Percentiles rank a stretch among this genome's conserved stretches.
These are phyloP conservation scores for Eublepharis macularius DNA, from an alignment of 2,113 vertebrate species.

Conservation along the genomic window DNA sequence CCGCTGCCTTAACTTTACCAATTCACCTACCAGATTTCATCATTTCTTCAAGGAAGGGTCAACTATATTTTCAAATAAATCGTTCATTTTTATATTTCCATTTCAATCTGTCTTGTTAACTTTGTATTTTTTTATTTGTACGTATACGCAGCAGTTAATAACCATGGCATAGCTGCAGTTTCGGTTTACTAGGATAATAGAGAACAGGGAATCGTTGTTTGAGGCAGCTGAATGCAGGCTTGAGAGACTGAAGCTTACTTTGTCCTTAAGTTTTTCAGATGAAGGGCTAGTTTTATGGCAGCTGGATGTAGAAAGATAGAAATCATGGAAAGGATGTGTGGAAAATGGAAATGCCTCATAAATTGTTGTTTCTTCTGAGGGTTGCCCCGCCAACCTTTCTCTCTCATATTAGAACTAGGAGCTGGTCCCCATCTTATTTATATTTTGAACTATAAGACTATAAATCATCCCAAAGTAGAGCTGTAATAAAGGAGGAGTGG, in stretches of 20 bases:
- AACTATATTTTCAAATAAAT: conserved; percentile 50
- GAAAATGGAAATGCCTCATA: conserved; percentile 57
- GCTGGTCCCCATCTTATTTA: conserved; percentile 60
- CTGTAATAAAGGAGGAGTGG: conserved; percentile 57
- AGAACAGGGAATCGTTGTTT: not conserved
- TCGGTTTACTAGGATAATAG: conserved; percentile 31
- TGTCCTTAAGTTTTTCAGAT: conserved; percentile 39
- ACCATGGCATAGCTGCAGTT: conserved; percentile 14
- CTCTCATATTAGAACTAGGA: conserved; percentile 37
- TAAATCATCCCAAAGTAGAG: conserved; percentile 70
- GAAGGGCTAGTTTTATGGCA: conserved; percentile 55
- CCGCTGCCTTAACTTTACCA: not conserved
- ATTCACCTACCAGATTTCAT: conserved; percentile 22
- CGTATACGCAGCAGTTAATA: conserved; percentile 52
- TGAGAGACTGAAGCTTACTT: conserved; percentile 29
- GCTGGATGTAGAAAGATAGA: conserved; percentile 18
- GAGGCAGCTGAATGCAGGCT: not conserved
- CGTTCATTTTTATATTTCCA: conserved; percentile 31
- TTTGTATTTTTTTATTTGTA: conserved; percentile 49
- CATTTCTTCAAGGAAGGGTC: not conserved
- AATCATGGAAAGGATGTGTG: conserved; percentile 52
- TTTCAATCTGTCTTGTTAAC: conserved; percentile 27
- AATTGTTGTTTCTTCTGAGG: conserved; percentile 49
- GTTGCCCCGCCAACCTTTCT: conserved; percentile 24
- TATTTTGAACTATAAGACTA: conserved; percentile 61